Evolutionary conservation across 1,140 invertebrate species (phyloP).

Genomic region (Steinernema khuongi): DNA sequence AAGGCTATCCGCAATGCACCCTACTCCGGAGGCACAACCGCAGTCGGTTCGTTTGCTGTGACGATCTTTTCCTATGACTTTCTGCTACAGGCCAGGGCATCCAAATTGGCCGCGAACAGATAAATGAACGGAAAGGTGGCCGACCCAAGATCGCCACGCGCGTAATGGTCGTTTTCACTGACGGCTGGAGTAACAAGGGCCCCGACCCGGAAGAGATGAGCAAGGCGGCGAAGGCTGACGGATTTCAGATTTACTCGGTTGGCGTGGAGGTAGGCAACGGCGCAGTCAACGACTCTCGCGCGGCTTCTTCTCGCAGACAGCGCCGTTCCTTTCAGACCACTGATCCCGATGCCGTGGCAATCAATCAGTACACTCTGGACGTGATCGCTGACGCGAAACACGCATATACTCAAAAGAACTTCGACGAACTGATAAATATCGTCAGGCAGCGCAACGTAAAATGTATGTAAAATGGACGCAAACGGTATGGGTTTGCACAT

Average conservation of each 20-base stretch:
- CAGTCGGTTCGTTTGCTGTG: conserved; percentile 42
- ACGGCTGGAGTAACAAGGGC: conserved; percentile 55
- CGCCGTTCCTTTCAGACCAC: not conserved
- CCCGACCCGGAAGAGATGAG: conserved; percentile 37
- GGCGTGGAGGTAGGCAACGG: conserved; percentile 38
- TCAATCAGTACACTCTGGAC: not conserved
- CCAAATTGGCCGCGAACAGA: conserved; percentile 46
- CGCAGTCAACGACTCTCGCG: conserved; percentile 1
- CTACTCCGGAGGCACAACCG: conserved; percentile 53
- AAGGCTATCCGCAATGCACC: conserved; percentile 44
- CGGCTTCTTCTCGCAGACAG: not conserved
- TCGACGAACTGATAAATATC: not conserved
- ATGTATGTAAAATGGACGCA: not conserved
- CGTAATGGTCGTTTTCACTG: conserved; percentile 41
- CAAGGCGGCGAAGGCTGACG: conserved; percentile 31
- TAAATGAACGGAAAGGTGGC: conserved; percentile 42
- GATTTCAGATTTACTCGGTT: conserved; percentile 43
- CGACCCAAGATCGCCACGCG: conserved; percentile 51
- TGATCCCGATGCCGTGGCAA: not conserved
- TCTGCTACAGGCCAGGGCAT: conserved; percentile 45
- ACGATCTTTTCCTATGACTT: conserved; percentile 17
- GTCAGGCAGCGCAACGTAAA: not conserved
- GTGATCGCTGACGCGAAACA: not conserved
- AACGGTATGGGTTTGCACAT: not conserved
- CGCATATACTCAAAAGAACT: not conserved